Base-by-base conservation (phyloP, 30 jellyfish, hydroid and myxozoan species). In the Rhopilema esculentum region DNA sequence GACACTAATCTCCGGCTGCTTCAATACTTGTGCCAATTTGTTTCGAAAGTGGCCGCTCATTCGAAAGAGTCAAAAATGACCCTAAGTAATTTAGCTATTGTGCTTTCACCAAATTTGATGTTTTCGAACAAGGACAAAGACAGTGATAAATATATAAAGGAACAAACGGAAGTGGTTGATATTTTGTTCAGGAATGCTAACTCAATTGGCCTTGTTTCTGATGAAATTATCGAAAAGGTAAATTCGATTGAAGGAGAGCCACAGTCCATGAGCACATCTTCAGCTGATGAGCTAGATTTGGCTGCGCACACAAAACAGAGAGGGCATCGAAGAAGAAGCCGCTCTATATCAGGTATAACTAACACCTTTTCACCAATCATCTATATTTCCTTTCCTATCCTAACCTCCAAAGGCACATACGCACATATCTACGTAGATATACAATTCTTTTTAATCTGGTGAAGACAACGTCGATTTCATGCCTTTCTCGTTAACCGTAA, bases 1-100 rank as follows among this genome's bases (percentile, higher is more conserved):
- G 99, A 96, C 61, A 90, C 91, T 16, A 87, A 91, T 80, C 83
- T 96, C 31, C 97, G 99, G 16, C 89, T 96, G 83, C 83, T 96
- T 64, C 97, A 81, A 27, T 96, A 91, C 83, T 64, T 96, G 52
- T 81, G 95, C 25, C 88, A 80, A 69, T 96, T 96, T 57, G 91
- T 91, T 29, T 68, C 97, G 26, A 91, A 91, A 81, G 97, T 91
- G 19, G 98, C 99, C 16, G 71, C 85, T 53, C 99, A 96, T 72
- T 96, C 98, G 51, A 71, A 87, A n/a, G 97, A 91, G 28, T 89
- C 99, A 22, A 96, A 96, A 84, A 96, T 96, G 99, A 75, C 97
- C 23, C 88, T 96, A 33, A 72, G 84, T 40, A 96, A 96, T 76
- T 89, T 96, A 23, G 98, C 99, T n/a, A 96, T 96, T 16, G 79